phyloP scores from a whole-genome alignment of 2,797 vertebrate genomes.

The Vireo griseus region DNA sequence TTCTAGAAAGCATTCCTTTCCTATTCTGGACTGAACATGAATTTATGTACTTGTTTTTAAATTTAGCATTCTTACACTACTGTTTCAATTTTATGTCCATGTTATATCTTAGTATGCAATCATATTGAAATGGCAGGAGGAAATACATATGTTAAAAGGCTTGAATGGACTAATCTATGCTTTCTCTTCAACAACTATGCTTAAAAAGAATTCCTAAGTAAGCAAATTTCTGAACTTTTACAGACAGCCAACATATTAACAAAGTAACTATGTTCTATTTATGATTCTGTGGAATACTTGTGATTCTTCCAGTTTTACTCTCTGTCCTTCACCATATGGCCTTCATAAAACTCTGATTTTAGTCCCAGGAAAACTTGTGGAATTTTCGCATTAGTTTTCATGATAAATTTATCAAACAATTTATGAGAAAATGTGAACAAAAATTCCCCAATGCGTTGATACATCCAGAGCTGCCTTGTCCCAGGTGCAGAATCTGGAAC shows the following conservation, averaged over 20 bases:
- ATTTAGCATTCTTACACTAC: background rate
- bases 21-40: background rate
- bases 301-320: background rate
- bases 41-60: background rate
- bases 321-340: background rate
- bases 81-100: background rate
- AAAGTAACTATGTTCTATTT: background rate
- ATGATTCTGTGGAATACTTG: background rate
- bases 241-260: background rate
- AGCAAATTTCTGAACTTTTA: background rate
- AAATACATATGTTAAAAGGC: background rate
- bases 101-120: background rate
- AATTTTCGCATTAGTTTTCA: background rate
- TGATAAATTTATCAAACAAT: background rate
- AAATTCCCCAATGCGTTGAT: background rate
- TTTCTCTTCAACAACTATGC: background rate
- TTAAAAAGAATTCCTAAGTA: background rate
- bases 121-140: background rate
- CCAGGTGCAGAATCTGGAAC: background rate
- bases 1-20: background rate
- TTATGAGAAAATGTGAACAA: background rate
- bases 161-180: background rate
- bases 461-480: background rate
- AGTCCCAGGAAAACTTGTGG: background rate
- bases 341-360: background rate